A percentile compares a stretch with the other conserved stretches of the same genome.
Conservation (phyloP, 1,140 invertebrate species). For the Octopus sinensis region DNA sequence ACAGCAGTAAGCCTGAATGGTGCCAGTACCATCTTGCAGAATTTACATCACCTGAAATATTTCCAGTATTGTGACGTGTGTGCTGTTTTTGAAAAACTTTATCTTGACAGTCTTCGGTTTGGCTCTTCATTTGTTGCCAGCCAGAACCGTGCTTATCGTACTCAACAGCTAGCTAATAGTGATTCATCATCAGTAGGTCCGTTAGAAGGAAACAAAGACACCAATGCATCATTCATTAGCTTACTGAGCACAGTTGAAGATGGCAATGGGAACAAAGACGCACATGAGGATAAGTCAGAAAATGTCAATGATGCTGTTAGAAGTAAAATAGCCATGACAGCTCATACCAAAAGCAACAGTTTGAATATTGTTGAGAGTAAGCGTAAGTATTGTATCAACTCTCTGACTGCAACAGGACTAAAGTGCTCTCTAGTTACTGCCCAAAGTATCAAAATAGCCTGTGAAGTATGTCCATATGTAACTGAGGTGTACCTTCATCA, state of each 20-base stretch:
- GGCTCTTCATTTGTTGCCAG: neutral
- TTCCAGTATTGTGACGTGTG: conserved; percentile 11
- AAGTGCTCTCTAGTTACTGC: neutral
- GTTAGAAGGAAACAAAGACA: neutral
- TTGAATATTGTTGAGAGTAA: neutral
- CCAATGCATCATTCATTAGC: neutral
- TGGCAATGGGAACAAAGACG: neutral
- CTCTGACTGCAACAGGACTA: conserved; percentile 4
- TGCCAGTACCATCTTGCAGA: neutral
- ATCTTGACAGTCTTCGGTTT: neutral
- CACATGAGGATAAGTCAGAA: neutral
- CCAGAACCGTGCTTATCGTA: neutral
- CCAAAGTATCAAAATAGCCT: neutral
- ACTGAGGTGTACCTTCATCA: conserved; percentile 11
- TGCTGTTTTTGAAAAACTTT: conserved; percentile 9
- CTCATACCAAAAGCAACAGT: neutral
- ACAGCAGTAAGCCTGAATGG: neutral
- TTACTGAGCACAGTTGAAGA: too few species aligned
- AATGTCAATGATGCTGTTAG: neutral
- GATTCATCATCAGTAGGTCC: neutral
- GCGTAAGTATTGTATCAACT: neutral
- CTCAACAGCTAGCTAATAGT: neutral
- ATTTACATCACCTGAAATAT: neutral
- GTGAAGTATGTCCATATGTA: conserved; percentile 1
- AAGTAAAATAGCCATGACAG: neutral